Evolutionary conservation across 2,888 invertebrate genomes (phyloP).

Genomic region (Lasioglossum leucozonium): DNA sequence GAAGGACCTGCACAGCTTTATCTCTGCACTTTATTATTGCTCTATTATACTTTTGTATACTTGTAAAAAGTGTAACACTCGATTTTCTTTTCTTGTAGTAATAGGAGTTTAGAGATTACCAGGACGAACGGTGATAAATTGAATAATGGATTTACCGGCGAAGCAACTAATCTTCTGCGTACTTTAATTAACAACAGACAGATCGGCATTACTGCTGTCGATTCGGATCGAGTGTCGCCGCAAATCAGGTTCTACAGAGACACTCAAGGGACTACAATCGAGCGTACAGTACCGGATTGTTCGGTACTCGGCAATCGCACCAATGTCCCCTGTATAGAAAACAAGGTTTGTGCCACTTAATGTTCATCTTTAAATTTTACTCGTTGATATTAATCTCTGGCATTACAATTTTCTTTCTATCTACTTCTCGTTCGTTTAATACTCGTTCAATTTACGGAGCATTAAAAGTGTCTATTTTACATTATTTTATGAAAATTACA

Average conservation of each 20-base stretch:
- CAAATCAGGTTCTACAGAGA: slow-evolving; percentile 87
- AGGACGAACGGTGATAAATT: slow-evolving; percentile 82
- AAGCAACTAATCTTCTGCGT: slow-evolving; percentile 91
- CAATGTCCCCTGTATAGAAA: slow-evolving; percentile 80
- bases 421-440: no score
- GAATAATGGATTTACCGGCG: slow-evolving; percentile 85
- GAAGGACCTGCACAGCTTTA: slow-evolving; percentile 10
- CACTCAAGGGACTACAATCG: slow-evolving; percentile 86
- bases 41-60: background rate
- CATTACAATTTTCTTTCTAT: no score
- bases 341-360: slow-evolving; percentile 75
- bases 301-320: slow-evolving; percentile 82
- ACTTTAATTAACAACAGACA: slow-evolving; percentile 92
- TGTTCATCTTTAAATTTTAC: background rate
- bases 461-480: no score
- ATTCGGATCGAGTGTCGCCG: slow-evolving; percentile 81
- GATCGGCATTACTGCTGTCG: slow-evolving; percentile 87
- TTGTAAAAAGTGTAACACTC: slow-evolving; percentile 15
- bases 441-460: no score
- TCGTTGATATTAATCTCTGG: background rate
- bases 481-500: no score
- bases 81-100: slow-evolving; percentile 71
- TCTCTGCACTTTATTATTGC: background rate
- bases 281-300: slow-evolving; percentile 84
- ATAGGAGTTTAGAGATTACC: slow-evolving; percentile 83